A percentile compares a stretch with the other conserved stretches of the same genome.
phyloP scores from a whole-genome alignment of 2,113 vertebrate genomes.

The Strix aluco region DNA sequence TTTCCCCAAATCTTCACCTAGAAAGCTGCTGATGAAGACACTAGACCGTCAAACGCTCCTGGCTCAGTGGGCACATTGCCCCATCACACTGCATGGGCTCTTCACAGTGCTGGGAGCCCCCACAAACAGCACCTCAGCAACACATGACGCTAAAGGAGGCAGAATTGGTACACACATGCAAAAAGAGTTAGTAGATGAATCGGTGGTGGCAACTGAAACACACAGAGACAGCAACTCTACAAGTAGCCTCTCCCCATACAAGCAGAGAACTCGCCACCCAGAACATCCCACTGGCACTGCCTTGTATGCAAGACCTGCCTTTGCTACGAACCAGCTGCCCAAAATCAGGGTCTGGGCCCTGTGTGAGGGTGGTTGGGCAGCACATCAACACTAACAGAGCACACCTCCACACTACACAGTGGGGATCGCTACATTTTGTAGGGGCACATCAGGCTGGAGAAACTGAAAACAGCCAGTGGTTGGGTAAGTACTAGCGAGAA shows the following conservation, averaged over 20 bases:
- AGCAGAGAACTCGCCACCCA: rapidly evolving
- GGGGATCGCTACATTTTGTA: background rate
- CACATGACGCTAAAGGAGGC: background rate
- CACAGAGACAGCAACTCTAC: background rate
- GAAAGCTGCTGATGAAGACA: background rate
- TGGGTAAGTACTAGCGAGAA: background rate
- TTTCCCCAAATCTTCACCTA: background rate
- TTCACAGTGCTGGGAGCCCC: background rate
- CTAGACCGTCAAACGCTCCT: background rate
- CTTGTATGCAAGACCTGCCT: background rate
- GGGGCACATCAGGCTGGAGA: background rate
- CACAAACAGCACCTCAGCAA: background rate
- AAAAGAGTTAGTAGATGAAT: background rate
- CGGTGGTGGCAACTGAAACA: background rate
- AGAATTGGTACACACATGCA: background rate
- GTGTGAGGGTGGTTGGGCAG: background rate
- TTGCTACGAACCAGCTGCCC: background rate
- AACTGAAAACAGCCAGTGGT: background rate
- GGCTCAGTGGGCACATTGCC: background rate
- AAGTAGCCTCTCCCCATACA: background rate
- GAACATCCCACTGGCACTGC: background rate
- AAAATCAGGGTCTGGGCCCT: background rate
- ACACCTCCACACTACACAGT: background rate
- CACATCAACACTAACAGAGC: rapidly evolving
- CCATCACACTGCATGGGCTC: rapidly evolving